These are phyloP conservation scores for Cyrtodaria siliqua DNA, from an alignment of 2,888 invertebrate species.

Conservation along the genomic window DNA sequence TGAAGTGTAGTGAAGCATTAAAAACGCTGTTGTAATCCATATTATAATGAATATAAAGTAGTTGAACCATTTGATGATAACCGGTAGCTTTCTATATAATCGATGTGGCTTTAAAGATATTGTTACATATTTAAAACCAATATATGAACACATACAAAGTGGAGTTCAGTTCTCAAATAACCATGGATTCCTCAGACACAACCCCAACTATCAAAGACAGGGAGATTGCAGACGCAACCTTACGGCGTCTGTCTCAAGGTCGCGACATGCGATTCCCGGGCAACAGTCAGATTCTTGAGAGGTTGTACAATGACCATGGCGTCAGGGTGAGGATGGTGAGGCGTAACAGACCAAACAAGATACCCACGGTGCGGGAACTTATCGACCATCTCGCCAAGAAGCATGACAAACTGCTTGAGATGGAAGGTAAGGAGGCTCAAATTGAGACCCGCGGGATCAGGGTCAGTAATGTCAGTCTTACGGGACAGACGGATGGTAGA, in stretches of 20 bases:
- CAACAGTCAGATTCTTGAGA: slow-evolving; percentile 66
- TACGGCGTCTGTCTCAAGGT: slow-evolving; percentile 43
- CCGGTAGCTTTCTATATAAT: too few species aligned
- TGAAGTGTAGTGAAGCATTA: too few species aligned
- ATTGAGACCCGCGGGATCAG: slow-evolving; percentile 7
- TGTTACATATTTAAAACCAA: too few species aligned
- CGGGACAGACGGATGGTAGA: neutral
- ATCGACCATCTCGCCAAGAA: slow-evolving; percentile 73
- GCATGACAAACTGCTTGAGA: slow-evolving; percentile 68
- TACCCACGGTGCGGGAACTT: slow-evolving; percentile 73
- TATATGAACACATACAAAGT: too few species aligned
- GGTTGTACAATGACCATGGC: slow-evolving; percentile 73
- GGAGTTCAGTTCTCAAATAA: neutral
- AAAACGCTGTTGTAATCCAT: too few species aligned
- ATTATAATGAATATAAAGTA: too few species aligned
- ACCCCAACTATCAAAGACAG: neutral
- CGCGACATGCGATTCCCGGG: slow-evolving; percentile 62
- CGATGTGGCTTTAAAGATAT: too few species aligned
- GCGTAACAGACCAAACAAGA: slow-evolving; percentile 58
- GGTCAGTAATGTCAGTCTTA: neutral
- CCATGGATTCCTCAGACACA: slow-evolving; percentile 11
- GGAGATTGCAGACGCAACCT: slow-evolving; percentile 33
- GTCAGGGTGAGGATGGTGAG: slow-evolving; percentile 67
- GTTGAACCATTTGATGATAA: too few species aligned
- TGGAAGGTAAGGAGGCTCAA: slow-evolving; percentile 47